A percentile compares a stretch with the other conserved stretches of the same genome.
Evolutionary conservation across 2,888 invertebrate species (phyloP).

Genomic region (Drosophila kambysellisi): DNA sequence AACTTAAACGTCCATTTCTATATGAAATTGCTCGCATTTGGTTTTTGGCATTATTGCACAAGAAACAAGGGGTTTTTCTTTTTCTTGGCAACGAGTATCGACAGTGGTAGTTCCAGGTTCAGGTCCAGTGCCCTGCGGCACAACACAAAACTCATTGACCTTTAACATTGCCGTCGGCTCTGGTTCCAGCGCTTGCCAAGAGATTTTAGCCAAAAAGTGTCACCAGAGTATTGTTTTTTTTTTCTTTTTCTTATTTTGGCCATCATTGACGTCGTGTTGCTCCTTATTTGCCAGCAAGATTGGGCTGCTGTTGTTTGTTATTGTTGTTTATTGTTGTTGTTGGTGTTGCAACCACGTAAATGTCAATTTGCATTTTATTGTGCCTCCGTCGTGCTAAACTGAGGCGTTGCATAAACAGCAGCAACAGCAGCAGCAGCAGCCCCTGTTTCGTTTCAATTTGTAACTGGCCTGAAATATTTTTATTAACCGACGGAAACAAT

Average conservation of each 20-base stretch:
- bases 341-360: slow-evolving; percentile 78
- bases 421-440: slow-evolving; percentile 30
- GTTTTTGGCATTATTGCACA: slow-evolving; percentile 52
- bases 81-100: slow-evolving; percentile 46
- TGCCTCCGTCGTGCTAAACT: slow-evolving; percentile 60
- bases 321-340: slow-evolving; percentile 5
- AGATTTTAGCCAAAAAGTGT: slow-evolving; percentile 68
- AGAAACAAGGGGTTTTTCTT: slow-evolving; percentile 31
- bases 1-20: slow-evolving; percentile 24
- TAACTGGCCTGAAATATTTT: slow-evolving; percentile 79
- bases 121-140: slow-evolving; percentile 72
- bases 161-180: slow-evolving; percentile 59
- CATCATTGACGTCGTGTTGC: slow-evolving; percentile 74
- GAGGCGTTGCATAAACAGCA: slow-evolving; percentile 78
- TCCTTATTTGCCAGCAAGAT: slow-evolving; percentile 74
- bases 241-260: slow-evolving; percentile 28
- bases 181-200: slow-evolving; percentile 37
- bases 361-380: slow-evolving; percentile 78
- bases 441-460: slow-evolving; percentile 69
- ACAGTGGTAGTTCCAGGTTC: slow-evolving; percentile 66
- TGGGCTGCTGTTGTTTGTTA: slow-evolving; percentile 38
- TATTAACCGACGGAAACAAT: slow-evolving; percentile 83
- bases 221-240: slow-evolving; percentile 51
- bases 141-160: slow-evolving; percentile 72
- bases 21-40: slow-evolving; percentile 49